Base-by-base conservation (phyloP, 2,888 invertebrate species). In the Penaeus monodon region DNA sequence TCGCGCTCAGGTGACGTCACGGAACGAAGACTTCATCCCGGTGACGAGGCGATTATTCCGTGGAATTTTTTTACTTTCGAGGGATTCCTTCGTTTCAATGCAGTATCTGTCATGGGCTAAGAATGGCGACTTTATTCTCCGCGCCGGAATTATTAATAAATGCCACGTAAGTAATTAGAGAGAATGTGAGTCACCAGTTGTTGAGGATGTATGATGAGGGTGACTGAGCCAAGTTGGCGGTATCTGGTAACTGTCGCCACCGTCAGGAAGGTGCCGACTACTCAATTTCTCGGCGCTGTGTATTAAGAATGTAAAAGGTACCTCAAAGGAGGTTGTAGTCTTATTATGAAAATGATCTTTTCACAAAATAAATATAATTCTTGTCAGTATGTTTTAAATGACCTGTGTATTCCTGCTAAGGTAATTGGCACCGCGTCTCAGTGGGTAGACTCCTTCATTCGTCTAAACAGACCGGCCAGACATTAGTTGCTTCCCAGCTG, bases 401-500 rank as follows among this genome's bases (percentile, higher is more conserved):
- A 57, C 17, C 14, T 57, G 2, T 57, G 17, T 17, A 17, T 57
- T 57, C 14, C 3, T 57, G 57, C 27, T 44, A 57, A 33, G 57
- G 70, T 63, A 44, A 73, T 63, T 83, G 83, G 83, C 74, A 74
- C 27, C 33, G 68, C 70, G 24, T 38, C 64, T 64, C n/a, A 7
- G 20, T 57, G 64, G 24, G 76, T 27, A 66, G 49, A 65, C 79
- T 74, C 68, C 70, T 79, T 79, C 79, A 57, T 85, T 79, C 73
- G 85, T 80, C 80, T 73, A 85, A 80, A 85, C 85, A 84, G 44
- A 49, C 84, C 83, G 83, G 74, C 85, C 38, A 80, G 80, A 80
- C 73, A 70, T 85, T 79, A 85, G 85, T 85, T 85, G 85, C 80
- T 79, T 85, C 85, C 85, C 85, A 80, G 85, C 85, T 85, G 85